Evolutionary conservation across 2,888 invertebrate species (phyloP), one percentile per base, ranked within the genome.

Genomic region (Orthonevra nobilis): DNA sequence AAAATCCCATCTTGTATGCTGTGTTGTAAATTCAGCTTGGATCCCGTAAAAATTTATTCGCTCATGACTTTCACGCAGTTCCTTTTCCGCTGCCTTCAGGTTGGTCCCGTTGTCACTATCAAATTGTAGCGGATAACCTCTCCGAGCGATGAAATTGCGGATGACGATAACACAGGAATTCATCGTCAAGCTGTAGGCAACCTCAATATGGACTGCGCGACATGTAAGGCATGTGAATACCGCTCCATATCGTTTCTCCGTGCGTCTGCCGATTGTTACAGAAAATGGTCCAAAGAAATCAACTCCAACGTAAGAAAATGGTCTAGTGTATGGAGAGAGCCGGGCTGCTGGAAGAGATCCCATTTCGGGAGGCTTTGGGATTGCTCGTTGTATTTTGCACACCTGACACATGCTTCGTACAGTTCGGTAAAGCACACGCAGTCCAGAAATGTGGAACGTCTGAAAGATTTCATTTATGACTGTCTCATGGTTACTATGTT

Each of bases 221-320:
- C 54, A 61, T 1, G 72, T 61, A 14, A 77, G 23, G 23, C 77
- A 81, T 1, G 82, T 77, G 32, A 73, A 73, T 1, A 81, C 66
- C 1, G 56, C 52, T n/a, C 70, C 74, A 10, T 50, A 74, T 42
- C 69, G 10, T 46, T 74, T 81, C 40, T 69, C 48, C 10, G 17
- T 28, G 10, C 54, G 28, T 40, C 69, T 61, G 3, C 64, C 81
- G 2, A 66, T 14, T 1, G 79, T 70, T 4, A 81, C 68, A 3
- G 74, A 2, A 3, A 81, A 75, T 1, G 74, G 70, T 1, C 72
- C 81, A 17, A 81, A 82, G 9, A 72, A 81, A 19, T 79, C 79
- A 1, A 82, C 26, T 1, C 73, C 69, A 0, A 79, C 70, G 36
- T 63, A 70, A 5, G 72, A 70, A 23, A 81, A 74, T 44, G 70